phyloP scores from a whole-genome alignment of 2,113 vertebrate genomes.

The Triplophysa siluroides region DNA sequence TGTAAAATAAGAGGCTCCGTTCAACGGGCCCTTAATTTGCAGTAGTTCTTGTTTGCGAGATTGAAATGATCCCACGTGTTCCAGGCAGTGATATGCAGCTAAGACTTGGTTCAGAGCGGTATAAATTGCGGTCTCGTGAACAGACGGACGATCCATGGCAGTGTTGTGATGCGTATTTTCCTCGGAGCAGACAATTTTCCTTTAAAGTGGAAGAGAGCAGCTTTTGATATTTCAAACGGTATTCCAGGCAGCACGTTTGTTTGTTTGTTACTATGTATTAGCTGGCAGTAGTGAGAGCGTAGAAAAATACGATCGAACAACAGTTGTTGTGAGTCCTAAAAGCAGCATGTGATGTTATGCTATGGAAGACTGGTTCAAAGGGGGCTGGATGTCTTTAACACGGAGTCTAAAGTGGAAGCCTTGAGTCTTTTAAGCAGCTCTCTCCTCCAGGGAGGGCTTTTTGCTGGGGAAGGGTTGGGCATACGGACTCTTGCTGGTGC shows the following conservation, averaged over 20 bases:
- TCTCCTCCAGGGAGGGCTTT: constrained; percentile 86
- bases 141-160: constrained; percentile 33
- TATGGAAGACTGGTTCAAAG: constrained; percentile 63
- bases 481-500: constrained; percentile 84
- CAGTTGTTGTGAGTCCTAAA: constrained; percentile 57
- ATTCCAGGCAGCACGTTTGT: constrained; percentile 47
- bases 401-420: too few relatives aligned
- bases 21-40: constrained; percentile 44
- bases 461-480: constrained; percentile 84
- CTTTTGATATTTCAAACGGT: constrained; percentile 38
- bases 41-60: constrained; percentile 30
- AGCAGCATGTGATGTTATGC: constrained; percentile 73
- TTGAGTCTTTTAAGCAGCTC: constrained; percentile 74
- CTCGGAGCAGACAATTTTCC: constrained; percentile 41
- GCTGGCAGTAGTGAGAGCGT: constrained; percentile 35
- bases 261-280: neutral
- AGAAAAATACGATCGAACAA: constrained; percentile 36
- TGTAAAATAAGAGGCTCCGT: constrained; percentile 37
- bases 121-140: neutral
- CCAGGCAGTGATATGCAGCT: constrained; percentile 40
- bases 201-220: constrained; percentile 49
- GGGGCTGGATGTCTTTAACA: constrained; percentile 19
- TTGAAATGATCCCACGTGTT: constrained; percentile 5
- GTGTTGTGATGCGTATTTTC: constrained; percentile 42
- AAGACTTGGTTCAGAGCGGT: constrained; percentile 1